Evolutionary conservation across 2,888 invertebrate species (phyloP).

Genomic region (Conistra vaccinii): DNA sequence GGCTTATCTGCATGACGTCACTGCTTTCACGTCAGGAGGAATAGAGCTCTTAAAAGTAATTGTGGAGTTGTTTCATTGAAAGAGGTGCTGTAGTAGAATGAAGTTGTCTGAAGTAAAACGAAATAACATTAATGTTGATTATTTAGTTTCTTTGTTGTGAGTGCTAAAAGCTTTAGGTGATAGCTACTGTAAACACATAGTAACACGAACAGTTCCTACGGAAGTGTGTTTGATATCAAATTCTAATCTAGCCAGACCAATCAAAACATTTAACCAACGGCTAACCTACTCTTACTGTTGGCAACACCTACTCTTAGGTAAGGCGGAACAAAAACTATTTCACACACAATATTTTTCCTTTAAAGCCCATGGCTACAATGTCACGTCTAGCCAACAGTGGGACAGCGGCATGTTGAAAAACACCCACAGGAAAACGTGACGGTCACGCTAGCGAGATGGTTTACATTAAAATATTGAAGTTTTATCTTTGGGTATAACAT

Average conservation of each 20-base stretch:
- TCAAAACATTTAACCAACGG: neutral
- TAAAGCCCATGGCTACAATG: constrained; percentile 6
- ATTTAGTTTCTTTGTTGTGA: neutral
- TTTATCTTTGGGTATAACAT: neutral
- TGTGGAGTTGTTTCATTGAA: constrained; percentile 5
- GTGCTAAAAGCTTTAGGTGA: neutral
- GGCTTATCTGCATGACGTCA: constrained; percentile 49
- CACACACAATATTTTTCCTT: constrained; percentile 19
- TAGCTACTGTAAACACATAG: neutral
- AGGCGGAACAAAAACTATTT: neutral
- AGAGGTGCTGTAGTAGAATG: neutral
- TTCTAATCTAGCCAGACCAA: neutral
- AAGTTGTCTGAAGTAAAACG: neutral
- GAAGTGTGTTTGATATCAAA: neutral
- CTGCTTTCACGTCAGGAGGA: neutral
- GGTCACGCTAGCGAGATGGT: constrained; percentile 9
- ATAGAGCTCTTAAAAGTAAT: constrained; percentile 25
- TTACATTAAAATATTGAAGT: constrained; percentile 36
- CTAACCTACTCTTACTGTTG: neutral
- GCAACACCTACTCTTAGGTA: neutral
- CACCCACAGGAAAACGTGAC: constrained; percentile 45
- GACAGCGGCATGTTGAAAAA: constrained; percentile 41
- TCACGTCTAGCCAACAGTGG: constrained; percentile 35
- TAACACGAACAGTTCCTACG: neutral
- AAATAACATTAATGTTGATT: neutral